Evolutionary conservation across 2,113 vertebrate species (phyloP).

Genomic region (Solenodon paradoxus): DNA sequence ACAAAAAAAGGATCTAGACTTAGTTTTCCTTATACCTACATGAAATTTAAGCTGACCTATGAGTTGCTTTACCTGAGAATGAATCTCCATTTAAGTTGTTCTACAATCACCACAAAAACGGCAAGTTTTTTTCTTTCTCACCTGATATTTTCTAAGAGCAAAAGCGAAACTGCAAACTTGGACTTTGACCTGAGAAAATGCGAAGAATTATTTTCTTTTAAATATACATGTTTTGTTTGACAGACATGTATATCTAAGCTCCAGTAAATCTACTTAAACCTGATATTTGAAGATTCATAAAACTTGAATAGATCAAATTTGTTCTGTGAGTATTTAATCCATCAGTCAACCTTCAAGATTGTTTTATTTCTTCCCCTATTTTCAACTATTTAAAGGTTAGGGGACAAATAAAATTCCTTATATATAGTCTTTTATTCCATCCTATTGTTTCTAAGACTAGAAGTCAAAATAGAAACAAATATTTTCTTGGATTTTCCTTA

Average conservation of each 20-base stretch:
- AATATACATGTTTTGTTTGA: constrained; percentile 66
- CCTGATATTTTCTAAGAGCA: constrained; percentile 51
- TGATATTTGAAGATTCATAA: constrained; percentile 72
- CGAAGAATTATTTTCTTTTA: constrained; percentile 42
- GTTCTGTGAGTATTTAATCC: constrained; percentile 73
- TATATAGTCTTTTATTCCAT: neutral
- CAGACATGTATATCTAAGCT: constrained; percentile 67
- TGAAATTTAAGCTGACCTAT: neutral
- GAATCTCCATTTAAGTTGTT: neutral
- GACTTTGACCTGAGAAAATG: constrained; percentile 53
- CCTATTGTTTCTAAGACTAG: constrained; percentile 15
- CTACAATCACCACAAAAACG: neutral
- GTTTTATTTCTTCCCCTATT: constrained; percentile 63
- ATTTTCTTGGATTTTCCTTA: constrained; percentile 12
- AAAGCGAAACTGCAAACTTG: constrained; percentile 32
- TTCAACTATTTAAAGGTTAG: constrained; percentile 53
- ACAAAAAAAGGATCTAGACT: neutral
- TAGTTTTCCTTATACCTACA: neutral
- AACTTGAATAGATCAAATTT: constrained; percentile 77
- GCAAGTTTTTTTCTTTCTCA: neutral
- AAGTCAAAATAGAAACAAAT: constrained; percentile 38
- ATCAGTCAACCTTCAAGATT: constrained; percentile 69
- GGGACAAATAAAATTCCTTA: constrained; percentile 28
- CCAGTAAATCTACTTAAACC: constrained; percentile 71
- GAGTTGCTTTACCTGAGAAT: neutral